A percentile compares a stretch with the other conserved stretches of the same genome.
phyloP scores from a whole-genome alignment of 2,797 vertebrate genomes.

The Esox lucius region DNA sequence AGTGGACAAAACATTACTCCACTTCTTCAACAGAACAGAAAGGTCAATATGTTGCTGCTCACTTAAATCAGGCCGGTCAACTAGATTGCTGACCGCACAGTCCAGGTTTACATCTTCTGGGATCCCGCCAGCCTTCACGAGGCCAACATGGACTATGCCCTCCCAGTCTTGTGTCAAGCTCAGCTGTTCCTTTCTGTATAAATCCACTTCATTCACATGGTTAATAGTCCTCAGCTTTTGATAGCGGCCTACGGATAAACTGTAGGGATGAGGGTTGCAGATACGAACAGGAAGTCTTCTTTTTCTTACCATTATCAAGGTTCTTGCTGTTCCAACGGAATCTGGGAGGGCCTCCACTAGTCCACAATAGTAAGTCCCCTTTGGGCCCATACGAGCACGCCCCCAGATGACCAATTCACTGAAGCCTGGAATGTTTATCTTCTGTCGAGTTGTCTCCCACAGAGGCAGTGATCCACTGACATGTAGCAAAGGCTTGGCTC shows the following conservation, averaged over 20 bases:
- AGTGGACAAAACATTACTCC: not conserved
- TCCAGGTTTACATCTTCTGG: not conserved
- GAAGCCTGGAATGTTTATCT: not conserved
- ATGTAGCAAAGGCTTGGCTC: not conserved
- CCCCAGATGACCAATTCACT: conserved; percentile 6
- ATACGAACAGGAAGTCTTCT: not conserved
- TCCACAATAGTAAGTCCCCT: not conserved
- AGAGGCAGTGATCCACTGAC: not conserved
- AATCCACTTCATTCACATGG: not conserved
- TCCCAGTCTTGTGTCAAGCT: not conserved
- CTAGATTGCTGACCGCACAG: not conserved
- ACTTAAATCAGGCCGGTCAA: not conserved
- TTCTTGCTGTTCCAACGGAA: not conserved
- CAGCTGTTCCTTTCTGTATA: not conserved
- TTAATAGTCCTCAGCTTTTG: conserved; percentile 1
- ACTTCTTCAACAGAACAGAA: not conserved
- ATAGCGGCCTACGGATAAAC: not conserved
- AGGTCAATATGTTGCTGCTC: not conserved
- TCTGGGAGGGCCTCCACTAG: not conserved
- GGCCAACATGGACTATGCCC: not conserved
- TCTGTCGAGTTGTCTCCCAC: not conserved
- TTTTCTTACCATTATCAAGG: not conserved
- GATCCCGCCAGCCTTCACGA: not conserved
- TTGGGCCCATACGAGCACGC: not conserved
- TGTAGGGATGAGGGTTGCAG: conserved; percentile 2